Evolutionary conservation across 1,140 invertebrate species (phyloP).

Genomic region (Euura saliciscinereae): DNA sequence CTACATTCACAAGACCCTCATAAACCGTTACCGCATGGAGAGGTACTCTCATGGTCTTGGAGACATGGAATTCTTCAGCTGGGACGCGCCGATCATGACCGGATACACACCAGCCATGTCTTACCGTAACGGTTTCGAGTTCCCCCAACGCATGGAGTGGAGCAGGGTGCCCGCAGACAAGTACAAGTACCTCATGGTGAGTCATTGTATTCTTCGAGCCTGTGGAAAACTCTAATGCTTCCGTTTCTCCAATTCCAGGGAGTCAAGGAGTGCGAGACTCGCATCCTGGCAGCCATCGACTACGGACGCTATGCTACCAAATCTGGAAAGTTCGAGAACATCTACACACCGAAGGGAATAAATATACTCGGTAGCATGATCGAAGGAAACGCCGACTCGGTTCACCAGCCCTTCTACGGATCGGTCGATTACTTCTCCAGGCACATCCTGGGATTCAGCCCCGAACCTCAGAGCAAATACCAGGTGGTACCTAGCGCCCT

Average conservation of each 20-base stretch:
- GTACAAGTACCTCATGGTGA: conserved; percentile 43
- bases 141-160: conserved; percentile 63
- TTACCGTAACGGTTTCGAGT: conserved; percentile 69
- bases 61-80: conserved; percentile 66
- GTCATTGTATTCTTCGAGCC: neutral
- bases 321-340: conserved; percentile 57
- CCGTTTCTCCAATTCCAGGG: conserved; percentile 53
- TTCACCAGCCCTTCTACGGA: conserved; percentile 56
- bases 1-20: conserved; percentile 65
- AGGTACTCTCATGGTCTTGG: conserved; percentile 67
- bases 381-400: conserved; percentile 61
- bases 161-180: conserved; percentile 46
- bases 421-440: conserved; percentile 39
- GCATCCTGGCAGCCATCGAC: conserved; percentile 69
- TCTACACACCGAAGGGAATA: conserved; percentile 61
- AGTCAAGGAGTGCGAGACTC: conserved; percentile 64
- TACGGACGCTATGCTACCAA: conserved; percentile 61
- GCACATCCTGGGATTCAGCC: neutral
- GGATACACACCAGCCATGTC: conserved; percentile 71
- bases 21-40: conserved; percentile 71
- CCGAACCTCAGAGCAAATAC: conserved; percentile 31
- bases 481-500: conserved; percentile 54
- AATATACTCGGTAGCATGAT: conserved; percentile 64
- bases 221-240: conserved; percentile 50
- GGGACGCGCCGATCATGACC: conserved; percentile 60